Conservation (phyloP, 1,140 invertebrate genomes). For the Calephelis virginiensis region DNA sequence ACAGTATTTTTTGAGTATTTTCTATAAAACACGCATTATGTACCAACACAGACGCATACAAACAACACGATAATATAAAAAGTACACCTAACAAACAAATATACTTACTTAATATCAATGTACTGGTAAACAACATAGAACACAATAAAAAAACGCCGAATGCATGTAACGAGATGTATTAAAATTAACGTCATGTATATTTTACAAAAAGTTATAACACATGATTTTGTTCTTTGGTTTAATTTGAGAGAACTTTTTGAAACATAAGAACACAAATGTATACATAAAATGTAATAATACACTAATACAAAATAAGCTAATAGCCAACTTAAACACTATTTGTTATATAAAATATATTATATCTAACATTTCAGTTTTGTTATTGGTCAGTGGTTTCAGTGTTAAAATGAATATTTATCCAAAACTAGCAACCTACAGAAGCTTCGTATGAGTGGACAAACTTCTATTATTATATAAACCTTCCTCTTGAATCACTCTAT, state of each 20-base stretch:
- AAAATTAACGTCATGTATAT: constrained; percentile 2
- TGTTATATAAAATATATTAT: constrained; percentile 12
- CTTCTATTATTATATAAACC: too few relatives aligned
- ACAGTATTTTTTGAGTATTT: not conserved
- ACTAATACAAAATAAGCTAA: not conserved
- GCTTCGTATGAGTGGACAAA: too few relatives aligned
- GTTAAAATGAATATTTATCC: not conserved
- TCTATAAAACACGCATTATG: constrained; percentile 2
- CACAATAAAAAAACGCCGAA: constrained; percentile 17
- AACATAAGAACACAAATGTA: constrained; percentile 7
- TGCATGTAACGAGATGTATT: constrained; percentile 3
- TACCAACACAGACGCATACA: not conserved
- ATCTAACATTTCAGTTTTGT: not conserved
- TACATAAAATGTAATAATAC: constrained; percentile 11
- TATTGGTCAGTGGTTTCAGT: not conserved
- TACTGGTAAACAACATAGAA: constrained; percentile 2
- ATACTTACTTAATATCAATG: constrained; percentile 3
- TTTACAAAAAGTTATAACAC: constrained; percentile 33
- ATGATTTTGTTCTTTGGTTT: constrained; percentile 60
- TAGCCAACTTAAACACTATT: not conserved
- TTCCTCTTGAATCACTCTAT: too few relatives aligned
- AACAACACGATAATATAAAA: not conserved
- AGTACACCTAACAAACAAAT: constrained; percentile 3
- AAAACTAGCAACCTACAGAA: too few relatives aligned
- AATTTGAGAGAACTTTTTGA: constrained; percentile 33